Conservation (phyloP, 64 coral and sea anemone species). For the Orbicella faveolata region DNA sequence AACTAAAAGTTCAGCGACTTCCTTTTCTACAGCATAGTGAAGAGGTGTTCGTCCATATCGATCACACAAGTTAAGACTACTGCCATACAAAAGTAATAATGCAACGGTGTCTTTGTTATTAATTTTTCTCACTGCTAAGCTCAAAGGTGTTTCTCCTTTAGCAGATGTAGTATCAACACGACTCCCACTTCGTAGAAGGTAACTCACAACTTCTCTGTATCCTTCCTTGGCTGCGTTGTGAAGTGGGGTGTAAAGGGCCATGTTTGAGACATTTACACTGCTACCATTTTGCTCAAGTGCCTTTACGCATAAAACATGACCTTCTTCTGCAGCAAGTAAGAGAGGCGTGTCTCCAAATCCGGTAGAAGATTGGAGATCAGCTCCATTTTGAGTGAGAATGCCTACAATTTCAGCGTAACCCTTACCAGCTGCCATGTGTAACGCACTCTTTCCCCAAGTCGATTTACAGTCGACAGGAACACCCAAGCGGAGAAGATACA, state of each 20-base stretch:
- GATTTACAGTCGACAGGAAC: conserved; percentile 4
- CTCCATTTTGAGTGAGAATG: conserved; percentile 48
- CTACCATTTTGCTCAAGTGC: conserved; percentile 34
- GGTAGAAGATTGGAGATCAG: conserved; percentile 21
- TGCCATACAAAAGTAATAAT: conserved; percentile 33
- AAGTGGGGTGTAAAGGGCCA: conserved; percentile 33
- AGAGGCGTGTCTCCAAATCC: conserved; percentile 58
- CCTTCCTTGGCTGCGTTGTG: conserved; percentile 57
- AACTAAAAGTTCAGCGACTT: conserved; percentile 49
- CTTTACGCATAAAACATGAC: conserved; percentile 44
- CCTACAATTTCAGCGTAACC: conserved; percentile 18
- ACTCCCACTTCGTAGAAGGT: conserved; percentile 34
- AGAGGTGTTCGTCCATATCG: conserved; percentile 43
- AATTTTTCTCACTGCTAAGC: conserved; percentile 40
- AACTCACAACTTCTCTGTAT: conserved; percentile 7
- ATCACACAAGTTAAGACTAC: conserved; percentile 12
- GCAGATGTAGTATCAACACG: not conserved
- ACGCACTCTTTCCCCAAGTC: conserved; percentile 58
- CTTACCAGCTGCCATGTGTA: conserved; percentile 58
- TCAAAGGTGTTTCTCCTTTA: conserved; percentile 40
- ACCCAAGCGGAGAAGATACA: conserved; percentile 20
- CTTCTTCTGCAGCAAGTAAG: conserved; percentile 46
- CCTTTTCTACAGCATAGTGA: conserved; percentile 31
- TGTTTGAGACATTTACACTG: conserved; percentile 36
- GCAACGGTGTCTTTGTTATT: conserved; percentile 25